These are phyloP conservation scores for Nemopilema nomurai DNA, from an alignment of 30 jellyfish, hydroid and myxozoan species.

Conservation along the genomic window DNA sequence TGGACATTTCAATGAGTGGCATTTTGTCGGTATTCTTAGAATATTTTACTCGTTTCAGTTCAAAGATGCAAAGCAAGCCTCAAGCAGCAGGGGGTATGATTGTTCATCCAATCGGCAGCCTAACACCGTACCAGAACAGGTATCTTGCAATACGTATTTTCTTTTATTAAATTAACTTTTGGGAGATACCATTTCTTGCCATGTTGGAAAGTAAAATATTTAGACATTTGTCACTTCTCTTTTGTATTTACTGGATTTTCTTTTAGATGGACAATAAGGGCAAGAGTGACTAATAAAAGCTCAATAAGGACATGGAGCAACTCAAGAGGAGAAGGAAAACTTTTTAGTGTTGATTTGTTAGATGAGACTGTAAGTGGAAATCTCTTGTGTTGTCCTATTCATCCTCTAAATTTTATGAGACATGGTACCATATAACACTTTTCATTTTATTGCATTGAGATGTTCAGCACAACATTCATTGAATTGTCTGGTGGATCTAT, in stretches of 20 bases:
- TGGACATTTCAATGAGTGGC: background rate
- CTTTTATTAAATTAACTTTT: no score
- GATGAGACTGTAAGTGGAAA: constrained; percentile 91
- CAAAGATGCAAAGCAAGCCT: constrained; percentile 33
- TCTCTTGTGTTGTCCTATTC: no score
- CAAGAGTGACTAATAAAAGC: constrained; percentile 87
- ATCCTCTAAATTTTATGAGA: no score
- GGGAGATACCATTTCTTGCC: no score
- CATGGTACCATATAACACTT: no score
- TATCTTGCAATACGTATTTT: no score
- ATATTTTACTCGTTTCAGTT: background rate
- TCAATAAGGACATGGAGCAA: constrained; percentile 86
- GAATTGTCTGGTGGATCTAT: no score
- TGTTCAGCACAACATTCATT: no score
- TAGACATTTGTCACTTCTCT: no score
- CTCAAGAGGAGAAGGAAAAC: constrained; percentile 96
- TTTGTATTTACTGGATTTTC: background rate
- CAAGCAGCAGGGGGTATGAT: constrained; percentile 19
- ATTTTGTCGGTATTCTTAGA: background rate
- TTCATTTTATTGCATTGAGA: no score
- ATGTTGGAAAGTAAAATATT: no score
- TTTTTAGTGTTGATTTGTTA: constrained; percentile 79
- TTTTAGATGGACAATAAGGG: constrained; percentile 94
- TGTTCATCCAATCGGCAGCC: constrained; percentile 82
- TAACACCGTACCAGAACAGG: constrained; percentile 92